A percentile compares a stretch with the other conserved stretches of the same genome.
Conservation (phyloP, 2,113 vertebrate genomes). For the Rhineura floridana region DNA sequence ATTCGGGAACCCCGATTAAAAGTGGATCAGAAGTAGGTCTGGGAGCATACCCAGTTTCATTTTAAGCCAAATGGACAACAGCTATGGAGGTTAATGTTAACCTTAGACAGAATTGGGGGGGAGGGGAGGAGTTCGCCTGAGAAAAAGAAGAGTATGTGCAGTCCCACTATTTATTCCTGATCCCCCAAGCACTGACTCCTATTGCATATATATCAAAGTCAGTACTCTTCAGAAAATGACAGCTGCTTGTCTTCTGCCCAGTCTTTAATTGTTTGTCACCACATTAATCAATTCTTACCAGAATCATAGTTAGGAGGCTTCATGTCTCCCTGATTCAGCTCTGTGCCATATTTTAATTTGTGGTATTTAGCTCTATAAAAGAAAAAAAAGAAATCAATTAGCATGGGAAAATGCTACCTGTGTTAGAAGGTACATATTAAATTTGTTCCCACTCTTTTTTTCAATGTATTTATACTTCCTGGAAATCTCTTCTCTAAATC, state of each 20-base stretch:
- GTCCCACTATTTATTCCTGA: not conserved
- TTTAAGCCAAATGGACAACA: not conserved
- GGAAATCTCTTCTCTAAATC: not conserved
- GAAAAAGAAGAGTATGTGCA: not conserved
- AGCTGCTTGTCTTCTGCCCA: not conserved
- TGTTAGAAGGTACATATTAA: not conserved
- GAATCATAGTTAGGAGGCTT: conserved; percentile 98
- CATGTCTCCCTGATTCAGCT: conserved; percentile 98
- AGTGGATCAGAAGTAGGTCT: not conserved
- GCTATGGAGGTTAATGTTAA: not conserved
- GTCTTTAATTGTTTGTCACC: not conserved
- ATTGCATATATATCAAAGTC: not conserved
- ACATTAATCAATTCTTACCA: conserved; percentile 80
- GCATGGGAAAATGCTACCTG: conserved; percentile 42
- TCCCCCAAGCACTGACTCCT: not conserved
- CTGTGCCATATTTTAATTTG: conserved; percentile 98
- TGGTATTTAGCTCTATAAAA: conserved; percentile 94
- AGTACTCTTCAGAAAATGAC: not conserved
- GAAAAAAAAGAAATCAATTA: conserved; percentile 55
- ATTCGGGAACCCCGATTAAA: not conserved
- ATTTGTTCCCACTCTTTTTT: not conserved
- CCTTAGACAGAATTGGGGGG: not conserved
- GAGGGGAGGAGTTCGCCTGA: too few relatives aligned
- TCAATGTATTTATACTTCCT: not conserved
- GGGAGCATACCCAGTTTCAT: not conserved